Evolutionary conservation across 2,113 vertebrate species (phyloP).

Genomic region (Ranitomeya imitator): DNA sequence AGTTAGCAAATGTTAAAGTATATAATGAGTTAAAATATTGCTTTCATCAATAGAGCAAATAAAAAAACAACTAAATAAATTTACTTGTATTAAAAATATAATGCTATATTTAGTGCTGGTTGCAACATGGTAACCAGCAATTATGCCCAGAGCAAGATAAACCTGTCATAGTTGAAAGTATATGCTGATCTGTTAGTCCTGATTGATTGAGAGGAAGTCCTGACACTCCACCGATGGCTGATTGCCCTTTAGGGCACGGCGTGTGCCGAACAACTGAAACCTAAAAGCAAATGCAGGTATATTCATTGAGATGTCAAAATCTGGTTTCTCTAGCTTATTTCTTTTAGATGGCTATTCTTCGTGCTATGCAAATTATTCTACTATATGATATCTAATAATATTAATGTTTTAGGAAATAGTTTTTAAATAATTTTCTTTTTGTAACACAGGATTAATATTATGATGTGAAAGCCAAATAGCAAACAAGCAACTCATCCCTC

Average conservation of each 20-base stretch:
- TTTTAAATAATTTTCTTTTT: no score
- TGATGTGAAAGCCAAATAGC: no score
- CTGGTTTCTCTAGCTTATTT: not conserved
- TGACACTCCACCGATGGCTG: not conserved
- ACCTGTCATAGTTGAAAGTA: not conserved
- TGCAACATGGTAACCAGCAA: not conserved
- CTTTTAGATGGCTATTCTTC: not conserved
- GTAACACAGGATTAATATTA: no score
- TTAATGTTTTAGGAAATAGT: no score
- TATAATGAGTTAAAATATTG: no score
- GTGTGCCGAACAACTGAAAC: not conserved
- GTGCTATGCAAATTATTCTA: no score
- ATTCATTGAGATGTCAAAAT: not conserved
- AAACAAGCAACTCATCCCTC: no score
- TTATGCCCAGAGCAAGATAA: not conserved
- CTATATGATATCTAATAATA: no score
- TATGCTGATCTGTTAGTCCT: not conserved
- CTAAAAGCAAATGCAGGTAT: not conserved
- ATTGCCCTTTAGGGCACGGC: not conserved
- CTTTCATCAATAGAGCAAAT: no score
- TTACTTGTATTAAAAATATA: not conserved
- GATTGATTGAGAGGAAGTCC: slow-evolving; percentile 16
- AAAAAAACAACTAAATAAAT: no score
- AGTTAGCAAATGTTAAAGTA: no score
- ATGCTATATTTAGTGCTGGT: not conserved